Evolutionary conservation across 2,888 invertebrate species (phyloP), one percentile per base, ranked within the genome.

Genomic region (Trichopria drosophilae): DNA sequence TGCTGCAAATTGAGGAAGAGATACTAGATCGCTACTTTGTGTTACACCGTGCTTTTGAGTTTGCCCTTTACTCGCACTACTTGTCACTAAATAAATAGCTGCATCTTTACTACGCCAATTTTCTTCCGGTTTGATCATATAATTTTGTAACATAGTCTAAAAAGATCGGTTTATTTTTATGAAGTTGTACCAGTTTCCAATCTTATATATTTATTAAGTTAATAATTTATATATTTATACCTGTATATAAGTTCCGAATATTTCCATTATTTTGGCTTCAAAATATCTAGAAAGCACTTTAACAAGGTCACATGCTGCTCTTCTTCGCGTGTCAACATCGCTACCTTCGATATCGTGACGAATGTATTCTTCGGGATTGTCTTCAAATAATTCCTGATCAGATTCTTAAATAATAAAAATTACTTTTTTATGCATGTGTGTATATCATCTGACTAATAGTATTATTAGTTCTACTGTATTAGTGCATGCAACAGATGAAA

Each of bases 361-460:
- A 55, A 95, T 93, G 71, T 94, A 97, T 77, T 99, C 99, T 68
- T 99, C 96, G 0, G 99, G 93, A 71, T 97, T 98, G 72, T 98
- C 97, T 75, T 96, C 95, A 77, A 99, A 99, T 34, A 96, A 75
- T 74, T 99, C 99, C 75, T 93, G 89, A 77, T 99, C 99, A 0
- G 93, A 89, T 43, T 85, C 87, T 89, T 66, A 35, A 60, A 59
- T 41, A 24, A 22, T 43, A 39, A 39, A 6, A 5, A n/a, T n/a
- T n/a, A n/a, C n/a, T n/a, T n/a, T n/a, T n/a, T n/a, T n/a, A n/a
- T n/a, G n/a, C n/a, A n/a, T n/a, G n/a, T n/a, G n/a, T n/a, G n/a
- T n/a, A n/a, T n/a, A n/a, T n/a, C n/a, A n/a, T n/a, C n/a, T n/a
- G n/a, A n/a, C n/a, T n/a, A n/a, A n/a, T n/a, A n/a, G n/a, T n/a